Evolutionary conservation across 2,888 invertebrate species (phyloP).

Genomic region (Acronicta leporina): DNA sequence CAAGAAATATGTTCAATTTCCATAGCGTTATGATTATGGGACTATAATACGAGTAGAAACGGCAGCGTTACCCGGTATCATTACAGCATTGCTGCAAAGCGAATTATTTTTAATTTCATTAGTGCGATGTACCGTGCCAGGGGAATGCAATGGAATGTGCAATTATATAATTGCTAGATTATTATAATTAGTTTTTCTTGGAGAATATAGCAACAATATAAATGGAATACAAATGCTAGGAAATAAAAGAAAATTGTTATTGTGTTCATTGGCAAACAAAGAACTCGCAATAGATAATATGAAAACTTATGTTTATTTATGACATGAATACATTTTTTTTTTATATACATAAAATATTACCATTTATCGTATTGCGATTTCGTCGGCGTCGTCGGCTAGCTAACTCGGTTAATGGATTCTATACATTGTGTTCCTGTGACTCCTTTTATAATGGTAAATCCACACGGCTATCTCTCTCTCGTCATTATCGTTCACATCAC

Average conservation of each 20-base stretch:
- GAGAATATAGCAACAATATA: constrained; percentile 11
- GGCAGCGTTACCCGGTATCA: constrained; percentile 14
- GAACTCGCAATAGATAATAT: no score
- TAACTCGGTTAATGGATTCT: no score
- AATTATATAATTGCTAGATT: constrained; percentile 28
- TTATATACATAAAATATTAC: no score
- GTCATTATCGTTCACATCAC: background rate
- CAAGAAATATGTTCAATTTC: constrained; percentile 30
- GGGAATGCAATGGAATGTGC: constrained; percentile 19
- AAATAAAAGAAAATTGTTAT: no score
- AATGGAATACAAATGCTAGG: background rate
- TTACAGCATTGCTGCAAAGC: constrained; percentile 11
- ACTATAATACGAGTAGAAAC: background rate
- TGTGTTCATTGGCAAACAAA: no score
- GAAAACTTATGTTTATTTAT: no score
- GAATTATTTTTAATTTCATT: constrained; percentile 42
- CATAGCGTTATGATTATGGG: background rate
- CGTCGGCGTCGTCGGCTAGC: no score
- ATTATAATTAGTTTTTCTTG: constrained; percentile 30
- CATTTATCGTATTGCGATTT: no score
- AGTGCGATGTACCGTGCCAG: constrained; percentile 11
- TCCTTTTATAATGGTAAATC: no score
- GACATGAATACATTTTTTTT: no score
- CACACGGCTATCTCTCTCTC: no score
- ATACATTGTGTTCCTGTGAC: no score